Conservation (phyloP, 2,113 vertebrate species). For the Phocoena sinus region DNA sequence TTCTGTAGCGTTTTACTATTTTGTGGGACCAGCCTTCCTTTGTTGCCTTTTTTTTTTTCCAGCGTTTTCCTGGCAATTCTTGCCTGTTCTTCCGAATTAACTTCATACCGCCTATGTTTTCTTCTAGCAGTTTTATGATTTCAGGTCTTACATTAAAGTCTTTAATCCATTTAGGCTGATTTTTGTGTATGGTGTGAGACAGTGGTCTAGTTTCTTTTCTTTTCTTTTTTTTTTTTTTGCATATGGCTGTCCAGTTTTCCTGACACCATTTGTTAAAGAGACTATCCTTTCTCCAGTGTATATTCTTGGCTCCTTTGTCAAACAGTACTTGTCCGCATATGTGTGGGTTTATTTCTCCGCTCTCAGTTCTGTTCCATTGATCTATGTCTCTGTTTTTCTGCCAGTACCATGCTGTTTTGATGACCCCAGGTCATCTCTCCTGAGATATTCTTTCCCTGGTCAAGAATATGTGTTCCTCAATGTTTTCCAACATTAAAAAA, state of each 20-base stretch:
- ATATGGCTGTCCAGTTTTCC: not conserved
- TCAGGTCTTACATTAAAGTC: not conserved
- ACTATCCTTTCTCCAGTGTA: not conserved
- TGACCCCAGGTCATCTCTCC: not conserved
- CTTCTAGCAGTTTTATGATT: not conserved
- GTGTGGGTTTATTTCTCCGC: not conserved
- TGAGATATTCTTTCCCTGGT: not conserved
- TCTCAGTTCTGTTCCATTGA: not conserved
- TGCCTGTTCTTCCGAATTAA: not conserved
- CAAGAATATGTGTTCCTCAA: not conserved
- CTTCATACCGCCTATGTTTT: not conserved
- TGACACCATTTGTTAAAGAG: not conserved
- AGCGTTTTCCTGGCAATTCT: not conserved
- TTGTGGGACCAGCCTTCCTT: not conserved
- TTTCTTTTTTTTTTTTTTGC: not conserved
- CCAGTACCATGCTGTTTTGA: not conserved
- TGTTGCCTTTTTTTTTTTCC: not conserved
- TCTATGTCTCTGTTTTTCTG: not conserved
- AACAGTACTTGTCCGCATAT: fast-evolving
- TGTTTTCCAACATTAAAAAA: not conserved
- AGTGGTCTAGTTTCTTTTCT: not conserved
- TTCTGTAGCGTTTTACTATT: not conserved
- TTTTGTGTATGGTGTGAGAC: not conserved
- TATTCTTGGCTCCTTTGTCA: not conserved
- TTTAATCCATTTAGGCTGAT: not conserved